A percentile compares a stretch with the other conserved stretches of the same genome.
Conservation (phyloP, 1,140 invertebrate genomes). For the Carposina sasakii region DNA sequence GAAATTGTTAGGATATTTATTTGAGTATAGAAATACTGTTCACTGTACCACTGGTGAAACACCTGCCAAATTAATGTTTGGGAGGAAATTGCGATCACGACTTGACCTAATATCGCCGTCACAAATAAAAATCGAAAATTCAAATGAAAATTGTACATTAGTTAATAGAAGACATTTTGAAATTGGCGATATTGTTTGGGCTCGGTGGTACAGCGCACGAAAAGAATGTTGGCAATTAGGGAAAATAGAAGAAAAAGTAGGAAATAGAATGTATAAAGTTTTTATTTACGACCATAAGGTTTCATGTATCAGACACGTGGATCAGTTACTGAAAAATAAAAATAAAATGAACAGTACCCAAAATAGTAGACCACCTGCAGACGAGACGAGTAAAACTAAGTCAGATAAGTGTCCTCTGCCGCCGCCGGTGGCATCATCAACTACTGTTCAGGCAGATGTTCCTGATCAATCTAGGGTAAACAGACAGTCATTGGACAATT, state of each 20-base stretch:
- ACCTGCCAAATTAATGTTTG: constrained; percentile 25
- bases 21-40: constrained; percentile 26
- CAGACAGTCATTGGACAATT: no score
- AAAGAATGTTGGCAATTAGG: constrained; percentile 19
- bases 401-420: no score
- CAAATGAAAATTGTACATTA: background rate
- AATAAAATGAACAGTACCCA: no score
- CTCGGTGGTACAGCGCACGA: constrained; percentile 15
- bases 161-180: constrained; percentile 7
- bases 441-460: no score
- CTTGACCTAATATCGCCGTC: constrained; percentile 12
- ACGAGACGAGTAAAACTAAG: no score
- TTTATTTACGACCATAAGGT: constrained; percentile 4
- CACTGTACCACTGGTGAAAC: constrained; percentile 22
- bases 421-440: no score
- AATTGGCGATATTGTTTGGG: constrained; percentile 17
- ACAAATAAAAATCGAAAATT: background rate
- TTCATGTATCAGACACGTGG: constrained; percentile 15
- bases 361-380: no score
- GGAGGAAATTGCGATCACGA: constrained; percentile 11
- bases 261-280: constrained; percentile 20
- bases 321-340: constrained; percentile 18
- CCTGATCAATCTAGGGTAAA: no score
- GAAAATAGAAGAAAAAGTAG: constrained; percentile 10
- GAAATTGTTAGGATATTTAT: constrained; percentile 25